A percentile compares a stretch with the other conserved stretches of the same genome.
These are phyloP conservation scores for Portunus trituberculatus DNA, from an alignment of 1,140 invertebrate genomes.

Conservation along the genomic window DNA sequence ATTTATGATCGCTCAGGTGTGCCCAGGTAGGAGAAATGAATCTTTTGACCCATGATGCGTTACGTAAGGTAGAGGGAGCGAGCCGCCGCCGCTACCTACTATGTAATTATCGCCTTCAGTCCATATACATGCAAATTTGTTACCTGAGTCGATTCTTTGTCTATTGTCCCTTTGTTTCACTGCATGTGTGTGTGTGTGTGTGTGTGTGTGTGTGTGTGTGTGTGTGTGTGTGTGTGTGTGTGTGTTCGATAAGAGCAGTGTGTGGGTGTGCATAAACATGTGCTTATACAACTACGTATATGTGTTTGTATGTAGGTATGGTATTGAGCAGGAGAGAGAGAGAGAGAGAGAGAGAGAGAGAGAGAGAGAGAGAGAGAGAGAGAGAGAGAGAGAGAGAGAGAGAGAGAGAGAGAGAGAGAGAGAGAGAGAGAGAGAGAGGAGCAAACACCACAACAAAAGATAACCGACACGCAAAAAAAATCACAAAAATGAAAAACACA, in stretches of 20 bases:
- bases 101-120: no score
- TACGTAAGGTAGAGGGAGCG: no score
- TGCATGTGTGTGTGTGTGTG: conserved; percentile 1
- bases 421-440: not conserved
- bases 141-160: no score
- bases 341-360: not conserved
- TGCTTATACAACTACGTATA: not conserved
- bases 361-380: conserved; percentile 34
- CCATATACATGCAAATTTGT: no score
- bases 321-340: not conserved
- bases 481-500: no score
- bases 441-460: not conserved
- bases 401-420: conserved; percentile 35
- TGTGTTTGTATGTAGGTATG: not conserved
- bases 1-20: no score
- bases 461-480: no score
- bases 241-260: not conserved
- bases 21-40: no score
- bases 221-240: conserved; percentile 49
- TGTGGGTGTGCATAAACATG: not conserved
- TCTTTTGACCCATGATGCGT: no score
- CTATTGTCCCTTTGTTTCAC: no score
- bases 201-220: conserved; percentile 50
- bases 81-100: no score
- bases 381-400: conserved; percentile 7